These are phyloP conservation scores for Argyrosomus japonicus DNA, from an alignment of 2,113 vertebrate species.

Conservation along the genomic window DNA sequence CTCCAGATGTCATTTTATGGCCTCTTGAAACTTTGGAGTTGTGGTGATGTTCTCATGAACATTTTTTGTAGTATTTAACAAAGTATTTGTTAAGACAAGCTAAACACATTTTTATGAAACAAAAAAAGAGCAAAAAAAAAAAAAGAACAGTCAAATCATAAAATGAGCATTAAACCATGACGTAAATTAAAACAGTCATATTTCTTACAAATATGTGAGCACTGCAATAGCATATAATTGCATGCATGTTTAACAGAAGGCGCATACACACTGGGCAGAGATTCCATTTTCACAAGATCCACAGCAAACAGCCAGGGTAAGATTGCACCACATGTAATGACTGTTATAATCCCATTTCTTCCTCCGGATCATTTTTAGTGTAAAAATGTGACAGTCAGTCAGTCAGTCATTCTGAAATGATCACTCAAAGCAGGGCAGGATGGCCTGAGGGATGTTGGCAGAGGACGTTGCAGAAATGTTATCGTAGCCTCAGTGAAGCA, in stretches of 20 bases:
- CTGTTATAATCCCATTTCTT: constrained; percentile 39
- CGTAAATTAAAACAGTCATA: constrained; percentile 46
- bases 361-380: constrained; percentile 46
- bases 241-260: constrained; percentile 66
- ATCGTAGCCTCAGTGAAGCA: constrained; percentile 79
- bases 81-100: constrained; percentile 14
- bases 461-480: constrained; percentile 77
- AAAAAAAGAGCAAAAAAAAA: constrained; percentile 18
- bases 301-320: constrained; percentile 63
- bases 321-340: constrained; percentile 43
- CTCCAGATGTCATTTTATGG: not conserved
- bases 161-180: constrained; percentile 37
- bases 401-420: constrained; percentile 55
- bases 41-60: not conserved
- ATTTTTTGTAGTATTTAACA: not conserved
- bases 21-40: not conserved
- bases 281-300: constrained; percentile 79
- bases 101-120: constrained; percentile 23
- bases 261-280: constrained; percentile 68
- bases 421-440: constrained; percentile 49
- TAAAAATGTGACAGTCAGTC: constrained; percentile 36
- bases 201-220: constrained; percentile 68
- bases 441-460: constrained; percentile 64
- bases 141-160: not conserved
- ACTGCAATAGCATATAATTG: constrained; percentile 41